A percentile compares a stretch with the other conserved stretches of the same genome.
These are phyloP conservation scores for Takifugu bimaculatus DNA, from an alignment of 2,113 vertebrate genomes.

Conservation along the genomic window DNA sequence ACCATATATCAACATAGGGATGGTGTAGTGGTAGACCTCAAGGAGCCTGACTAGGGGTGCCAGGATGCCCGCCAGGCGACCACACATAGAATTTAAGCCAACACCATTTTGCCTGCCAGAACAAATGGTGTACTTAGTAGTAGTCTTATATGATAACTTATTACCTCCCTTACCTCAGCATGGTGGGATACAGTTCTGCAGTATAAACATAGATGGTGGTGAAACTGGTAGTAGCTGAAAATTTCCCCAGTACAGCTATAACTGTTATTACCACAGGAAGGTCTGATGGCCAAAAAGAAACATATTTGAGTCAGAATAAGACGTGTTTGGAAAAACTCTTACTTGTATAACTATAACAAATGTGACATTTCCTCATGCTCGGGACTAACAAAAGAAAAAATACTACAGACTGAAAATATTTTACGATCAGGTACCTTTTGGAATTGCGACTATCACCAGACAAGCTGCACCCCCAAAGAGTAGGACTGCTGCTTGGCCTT, in stretches of 20 bases:
- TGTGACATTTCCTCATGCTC: background rate
- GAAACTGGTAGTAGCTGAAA: conserved; percentile 45
- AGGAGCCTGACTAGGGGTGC: conserved; percentile 79
- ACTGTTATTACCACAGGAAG: conserved; percentile 39
- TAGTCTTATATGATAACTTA: background rate
- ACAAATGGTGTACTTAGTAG: background rate
- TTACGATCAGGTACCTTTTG: conserved; percentile 70
- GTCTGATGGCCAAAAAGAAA: conserved; percentile 42
- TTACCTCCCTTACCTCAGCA: conserved; percentile 74
- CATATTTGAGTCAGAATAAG: background rate
- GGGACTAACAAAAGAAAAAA: background rate
- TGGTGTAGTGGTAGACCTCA: conserved; percentile 57
- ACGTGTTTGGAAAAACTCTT: too few species aligned
- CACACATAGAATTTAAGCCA: conserved; percentile 77
- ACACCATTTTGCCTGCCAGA: conserved; percentile 77
- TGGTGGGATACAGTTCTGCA: conserved; percentile 83
- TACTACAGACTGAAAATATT: background rate
- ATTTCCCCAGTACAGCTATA: conserved; percentile 51
- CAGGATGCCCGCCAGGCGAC: conserved; percentile 76
- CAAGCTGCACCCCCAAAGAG: conserved; percentile 77
- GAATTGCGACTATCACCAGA: conserved; percentile 74
- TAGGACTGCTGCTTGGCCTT: conserved; percentile 62
- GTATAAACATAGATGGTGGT: conserved; percentile 69
- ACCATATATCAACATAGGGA: conserved; percentile 81
- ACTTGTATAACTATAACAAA: background rate